phyloP scores from a whole-genome alignment of 2,888 invertebrate species.

The Halocaridina rubra region DNA sequence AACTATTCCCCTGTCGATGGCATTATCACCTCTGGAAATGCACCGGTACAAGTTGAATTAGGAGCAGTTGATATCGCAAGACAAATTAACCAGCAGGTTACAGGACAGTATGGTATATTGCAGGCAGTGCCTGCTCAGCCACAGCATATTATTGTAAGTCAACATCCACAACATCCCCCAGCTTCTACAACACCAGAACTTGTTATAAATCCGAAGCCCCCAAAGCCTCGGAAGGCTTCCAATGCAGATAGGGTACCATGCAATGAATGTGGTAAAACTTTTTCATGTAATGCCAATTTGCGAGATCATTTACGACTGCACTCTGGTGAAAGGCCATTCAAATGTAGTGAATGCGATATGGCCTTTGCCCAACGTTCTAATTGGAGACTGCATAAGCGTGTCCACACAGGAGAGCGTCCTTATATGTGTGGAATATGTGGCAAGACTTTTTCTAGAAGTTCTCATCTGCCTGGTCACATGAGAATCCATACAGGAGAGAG shows the following conservation, averaged over 20 bases:
- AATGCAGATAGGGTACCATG: constrained; percentile 57
- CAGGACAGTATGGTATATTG: constrained; percentile 51
- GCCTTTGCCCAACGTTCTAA: constrained; percentile 63
- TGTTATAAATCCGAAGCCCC: constrained; percentile 27
- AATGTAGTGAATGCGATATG: constrained; percentile 62
- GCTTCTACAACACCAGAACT: constrained; percentile 2
- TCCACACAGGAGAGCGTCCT: constrained; percentile 63
- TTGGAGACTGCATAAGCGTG: constrained; percentile 62
- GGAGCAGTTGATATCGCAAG: constrained; percentile 56
- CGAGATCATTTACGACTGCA: constrained; percentile 61
- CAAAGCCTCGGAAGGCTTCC: constrained; percentile 30
- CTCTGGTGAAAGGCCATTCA: constrained; percentile 61
- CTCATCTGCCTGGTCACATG: constrained; percentile 63
- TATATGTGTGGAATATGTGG: constrained; percentile 64
- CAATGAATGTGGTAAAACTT: constrained; percentile 57
- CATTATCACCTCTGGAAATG: constrained; percentile 29
- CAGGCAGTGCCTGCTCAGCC: constrained; percentile 43
- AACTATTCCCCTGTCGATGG: constrained; percentile 47
- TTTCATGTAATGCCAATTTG: constrained; percentile 62
- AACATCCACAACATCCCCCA: constrained; percentile 16
- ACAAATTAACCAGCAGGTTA: constrained; percentile 60
- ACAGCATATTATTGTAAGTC: constrained; percentile 36
- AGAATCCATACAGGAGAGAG: constrained; percentile 61
- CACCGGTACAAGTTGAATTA: constrained; percentile 60
- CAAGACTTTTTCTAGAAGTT: constrained; percentile 61